Evolutionary conservation across 1,140 invertebrate species (phyloP), one percentile per base, ranked within the genome.

Genomic region (Caerostris darwini): DNA sequence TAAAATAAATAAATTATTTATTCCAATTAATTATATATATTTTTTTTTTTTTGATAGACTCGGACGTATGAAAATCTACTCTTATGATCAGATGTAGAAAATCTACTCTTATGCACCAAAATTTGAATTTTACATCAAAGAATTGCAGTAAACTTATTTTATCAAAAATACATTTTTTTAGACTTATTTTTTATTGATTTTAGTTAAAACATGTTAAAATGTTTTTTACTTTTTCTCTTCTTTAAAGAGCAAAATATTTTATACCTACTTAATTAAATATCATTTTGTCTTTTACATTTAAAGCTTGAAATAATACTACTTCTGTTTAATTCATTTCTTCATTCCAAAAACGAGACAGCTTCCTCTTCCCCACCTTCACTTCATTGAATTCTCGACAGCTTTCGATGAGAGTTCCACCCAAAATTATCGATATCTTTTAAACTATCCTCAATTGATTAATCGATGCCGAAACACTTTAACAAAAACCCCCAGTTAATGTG

Each of bases 401-500:
- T 61, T 87, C 14, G 34, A 87, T 10, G 58, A 61, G 10, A 34
- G 7, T 34, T 34, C 3, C 7, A 12, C 58, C 53, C 71, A 77
- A 14, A 67, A 85, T 58, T 85, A 87, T 93, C 92, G 67, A 93
- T 93, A 93, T 77, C 61, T 93, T n/a, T 77, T 85, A 93, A 93
- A 87, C n/a, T 83, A 87, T 93, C 77, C 67, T 3, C 10, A 87
- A 87, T 93, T 83, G 82, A 93, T 93, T 93, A 19, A 50, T 59
- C 83, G 82, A 93, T 93, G 54, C 56, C 56, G 17, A 56, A 19
- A 34, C 67, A 6, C 59, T 83, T 81, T 56, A 56, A 77, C 67
- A 90, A 67, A 82, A 92, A 61, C 61, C 77, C 34, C 77, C 71
- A 34, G 56, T 81, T 81, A 81, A 81, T 12, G 19, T 14, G 69